Evolutionary conservation across 2,797 vertebrate species (phyloP).

Genomic region (Coilia nasus): DNA sequence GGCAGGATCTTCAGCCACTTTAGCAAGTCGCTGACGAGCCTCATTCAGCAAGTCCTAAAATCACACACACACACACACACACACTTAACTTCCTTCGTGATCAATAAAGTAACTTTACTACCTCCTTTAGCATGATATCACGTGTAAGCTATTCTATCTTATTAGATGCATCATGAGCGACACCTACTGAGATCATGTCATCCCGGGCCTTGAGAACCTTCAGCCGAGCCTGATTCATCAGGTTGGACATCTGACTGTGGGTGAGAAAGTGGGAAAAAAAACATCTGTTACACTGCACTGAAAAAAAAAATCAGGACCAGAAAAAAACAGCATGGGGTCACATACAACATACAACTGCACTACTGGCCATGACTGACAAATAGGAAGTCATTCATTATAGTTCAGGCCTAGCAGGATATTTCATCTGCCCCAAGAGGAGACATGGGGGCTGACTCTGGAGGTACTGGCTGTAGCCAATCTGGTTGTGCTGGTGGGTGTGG

Average conservation of each 20-base stretch:
- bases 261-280: conserved; percentile 35
- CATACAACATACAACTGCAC: neutral
- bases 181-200: conserved; percentile 93
- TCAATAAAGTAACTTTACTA: too few relatives aligned
- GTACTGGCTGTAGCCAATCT: neutral
- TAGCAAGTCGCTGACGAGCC: conserved; percentile 87
- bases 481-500: neutral
- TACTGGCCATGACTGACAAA: neutral
- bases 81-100: too few relatives aligned
- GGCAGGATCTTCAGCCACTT: conserved; percentile 84
- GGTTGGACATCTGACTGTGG: conserved; percentile 96
- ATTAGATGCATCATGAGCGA: neutral
- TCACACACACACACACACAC: conserved; percentile 15
- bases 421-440: neutral
- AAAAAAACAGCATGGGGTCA: conserved; percentile 40
- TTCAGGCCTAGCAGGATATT: conserved; percentile 20
- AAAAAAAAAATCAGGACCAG: too few relatives aligned
- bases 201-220: conserved; percentile 97
- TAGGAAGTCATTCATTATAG: conserved; percentile 10
- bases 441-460: neutral
- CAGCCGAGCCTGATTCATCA: conserved; percentile 98
- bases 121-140: neutral
- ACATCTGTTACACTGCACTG: conserved; percentile 35
- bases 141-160: neutral
- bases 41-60: conserved; percentile 90